A percentile compares a stretch with the other conserved stretches of the same genome.
phyloP scores from a whole-genome alignment of 2,113 vertebrate genomes.

The Anarrhichthys ocellatus region DNA sequence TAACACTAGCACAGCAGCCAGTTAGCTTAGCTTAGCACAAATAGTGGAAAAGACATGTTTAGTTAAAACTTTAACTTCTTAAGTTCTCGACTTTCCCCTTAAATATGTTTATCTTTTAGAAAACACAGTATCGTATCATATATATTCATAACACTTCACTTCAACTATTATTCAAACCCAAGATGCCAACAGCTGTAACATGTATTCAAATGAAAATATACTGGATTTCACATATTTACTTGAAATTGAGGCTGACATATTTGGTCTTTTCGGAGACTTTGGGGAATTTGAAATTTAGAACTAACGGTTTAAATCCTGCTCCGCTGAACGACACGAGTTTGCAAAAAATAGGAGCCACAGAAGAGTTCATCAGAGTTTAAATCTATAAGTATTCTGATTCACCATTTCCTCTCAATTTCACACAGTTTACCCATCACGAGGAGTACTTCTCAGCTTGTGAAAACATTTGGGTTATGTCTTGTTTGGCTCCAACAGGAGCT shows the following conservation, averaged over 20 bases:
- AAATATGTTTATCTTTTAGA: background rate
- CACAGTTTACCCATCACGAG: background rate
- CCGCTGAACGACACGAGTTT: background rate
- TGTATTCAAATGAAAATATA: background rate
- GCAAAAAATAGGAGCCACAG: background rate
- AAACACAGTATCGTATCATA: background rate
- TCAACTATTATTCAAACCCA: background rate
- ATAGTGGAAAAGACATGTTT: background rate
- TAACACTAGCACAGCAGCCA: background rate
- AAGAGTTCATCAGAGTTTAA: background rate
- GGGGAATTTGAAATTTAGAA: background rate
- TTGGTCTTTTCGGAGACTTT: background rate
- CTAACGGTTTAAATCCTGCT: background rate
- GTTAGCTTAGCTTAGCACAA: slow-evolving; percentile 1
- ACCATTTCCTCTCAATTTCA: background rate
- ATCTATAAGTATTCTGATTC: background rate
- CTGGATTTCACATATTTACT: background rate
- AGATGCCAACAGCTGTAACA: background rate
- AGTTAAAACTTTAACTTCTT: background rate
- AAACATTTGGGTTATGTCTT: background rate
- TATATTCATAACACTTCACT: background rate
- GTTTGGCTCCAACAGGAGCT: background rate
- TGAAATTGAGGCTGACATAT: background rate
- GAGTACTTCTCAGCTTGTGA: background rate
- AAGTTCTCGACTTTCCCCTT: background rate